Percentiles rank a stretch among this genome's conserved stretches.
phyloP scores from a whole-genome alignment of 2,113 vertebrate genomes.

The Tragelaphus imberbis region DNA sequence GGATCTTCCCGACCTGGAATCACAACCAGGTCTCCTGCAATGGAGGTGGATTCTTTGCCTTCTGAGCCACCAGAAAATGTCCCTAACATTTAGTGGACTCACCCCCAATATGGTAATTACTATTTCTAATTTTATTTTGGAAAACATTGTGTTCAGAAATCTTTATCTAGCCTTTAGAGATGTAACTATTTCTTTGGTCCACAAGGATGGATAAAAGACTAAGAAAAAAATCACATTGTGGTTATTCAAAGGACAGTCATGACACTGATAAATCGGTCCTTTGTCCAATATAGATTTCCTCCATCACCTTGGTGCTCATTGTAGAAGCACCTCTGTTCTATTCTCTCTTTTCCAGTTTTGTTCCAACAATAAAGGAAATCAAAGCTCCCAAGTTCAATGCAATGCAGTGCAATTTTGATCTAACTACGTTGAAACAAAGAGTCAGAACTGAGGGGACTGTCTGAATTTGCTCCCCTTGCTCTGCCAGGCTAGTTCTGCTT shows the following conservation, averaged over 20 bases:
- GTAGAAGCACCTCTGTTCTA: constrained; percentile 49
- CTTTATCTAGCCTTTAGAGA: constrained; percentile 18
- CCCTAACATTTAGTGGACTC: neutral
- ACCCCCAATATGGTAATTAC: neutral
- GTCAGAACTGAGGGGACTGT: constrained; percentile 52
- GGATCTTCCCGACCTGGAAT: neutral
- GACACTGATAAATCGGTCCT: constrained; percentile 65
- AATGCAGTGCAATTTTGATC: constrained; percentile 41
- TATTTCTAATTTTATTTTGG: constrained; percentile 31
- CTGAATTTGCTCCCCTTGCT: constrained; percentile 45
- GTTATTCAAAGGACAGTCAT: constrained; percentile 47
- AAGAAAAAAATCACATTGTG: neutral
- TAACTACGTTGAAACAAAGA: constrained; percentile 67
- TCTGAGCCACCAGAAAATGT: neutral
- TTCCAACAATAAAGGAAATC: constrained; percentile 73
- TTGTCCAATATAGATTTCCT: constrained; percentile 60
- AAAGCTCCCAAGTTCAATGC: constrained; percentile 67
- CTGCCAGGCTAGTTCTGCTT: neutral
- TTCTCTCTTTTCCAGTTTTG: constrained; percentile 63
- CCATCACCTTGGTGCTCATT: constrained; percentile 54
- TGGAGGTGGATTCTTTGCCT: neutral
- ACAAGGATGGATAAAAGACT: constrained; percentile 33
- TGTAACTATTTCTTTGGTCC: neutral
- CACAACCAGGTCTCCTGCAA: neutral
- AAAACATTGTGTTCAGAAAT: constrained; percentile 39